These are phyloP conservation scores for Mesocentrotus franciscanus DNA, from an alignment of 53 echinoderm and acorn worm genomes.

Conservation along the genomic window DNA sequence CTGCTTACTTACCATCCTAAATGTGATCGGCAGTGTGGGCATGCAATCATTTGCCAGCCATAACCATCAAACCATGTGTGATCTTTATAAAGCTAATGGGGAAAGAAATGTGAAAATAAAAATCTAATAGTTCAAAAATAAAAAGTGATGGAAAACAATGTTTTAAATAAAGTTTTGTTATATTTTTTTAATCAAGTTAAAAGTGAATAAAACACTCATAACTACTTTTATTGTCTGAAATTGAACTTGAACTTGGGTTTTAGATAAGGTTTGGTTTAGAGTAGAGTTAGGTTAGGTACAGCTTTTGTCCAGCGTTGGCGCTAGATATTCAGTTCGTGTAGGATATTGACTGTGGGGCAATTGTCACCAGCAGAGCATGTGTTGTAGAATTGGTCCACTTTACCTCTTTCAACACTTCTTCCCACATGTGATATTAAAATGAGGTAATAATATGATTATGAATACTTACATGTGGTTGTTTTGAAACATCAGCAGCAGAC, in stretches of 20 bases:
- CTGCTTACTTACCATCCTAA: constrained; percentile 77
- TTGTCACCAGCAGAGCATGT: not conserved
- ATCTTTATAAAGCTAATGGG: constrained; percentile 60
- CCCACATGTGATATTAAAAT: not conserved
- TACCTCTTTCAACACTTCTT: not conserved
- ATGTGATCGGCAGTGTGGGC: constrained; percentile 77
- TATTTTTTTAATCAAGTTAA: no score
- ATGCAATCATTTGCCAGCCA: constrained; percentile 69
- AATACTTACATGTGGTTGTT: constrained; percentile 65
- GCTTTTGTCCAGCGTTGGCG: no score
- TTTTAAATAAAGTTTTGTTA: no score
- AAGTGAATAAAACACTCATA: no score
- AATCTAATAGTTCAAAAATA: not conserved
- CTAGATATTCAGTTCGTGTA: no score
- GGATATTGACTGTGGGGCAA: not conserved
- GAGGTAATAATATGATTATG: not conserved
- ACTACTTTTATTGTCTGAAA: no score
- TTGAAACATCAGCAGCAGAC: constrained; percentile 72
- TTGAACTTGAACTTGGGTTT: no score
- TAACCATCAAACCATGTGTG: constrained; percentile 79
- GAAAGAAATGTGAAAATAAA: constrained; percentile 8
- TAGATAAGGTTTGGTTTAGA: no score
- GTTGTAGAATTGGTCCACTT: no score
- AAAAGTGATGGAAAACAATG: not conserved
- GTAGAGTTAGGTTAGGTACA: no score